Conservation (phyloP, 1,140 invertebrate species). For the Chrysoperla carnea region DNA sequence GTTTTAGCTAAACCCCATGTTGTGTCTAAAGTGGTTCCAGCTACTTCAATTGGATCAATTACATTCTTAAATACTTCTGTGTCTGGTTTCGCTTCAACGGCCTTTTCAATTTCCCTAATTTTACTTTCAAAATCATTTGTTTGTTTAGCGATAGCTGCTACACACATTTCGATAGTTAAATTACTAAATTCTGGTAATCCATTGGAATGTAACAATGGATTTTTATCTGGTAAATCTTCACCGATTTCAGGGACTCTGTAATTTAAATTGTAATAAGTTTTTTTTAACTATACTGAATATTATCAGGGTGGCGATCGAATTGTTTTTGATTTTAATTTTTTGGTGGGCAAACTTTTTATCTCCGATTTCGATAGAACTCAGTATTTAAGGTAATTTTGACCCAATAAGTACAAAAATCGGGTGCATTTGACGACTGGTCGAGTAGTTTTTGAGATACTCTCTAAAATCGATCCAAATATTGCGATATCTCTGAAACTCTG, state of each 20-base stretch:
- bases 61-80: conserved; percentile 51
- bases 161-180: conserved; percentile 65
- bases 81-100: conserved; percentile 23
- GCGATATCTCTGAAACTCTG: no score
- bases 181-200: conserved; percentile 62
- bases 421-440: no score
- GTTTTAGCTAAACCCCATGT: conserved; percentile 78
- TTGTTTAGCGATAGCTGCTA: conserved; percentile 63
- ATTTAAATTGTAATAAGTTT: conserved; percentile 9
- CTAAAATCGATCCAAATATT: no score
- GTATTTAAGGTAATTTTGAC: no score
- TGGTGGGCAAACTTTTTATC: no score
- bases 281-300: not conserved
- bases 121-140: conserved; percentile 66
- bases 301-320: not conserved
- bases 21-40: conserved; percentile 50
- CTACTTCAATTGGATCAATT: conserved; percentile 58
- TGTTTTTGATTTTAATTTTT: not conserved
- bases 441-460: no score
- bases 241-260: conserved; percentile 80
- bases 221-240: conserved; percentile 53
- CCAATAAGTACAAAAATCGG: no score
- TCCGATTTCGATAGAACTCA: no score
- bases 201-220: conserved; percentile 51
- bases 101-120: conserved; percentile 42